Conservation (phyloP, 1,140 invertebrate species). For the Wasmannia auropunctata region DNA sequence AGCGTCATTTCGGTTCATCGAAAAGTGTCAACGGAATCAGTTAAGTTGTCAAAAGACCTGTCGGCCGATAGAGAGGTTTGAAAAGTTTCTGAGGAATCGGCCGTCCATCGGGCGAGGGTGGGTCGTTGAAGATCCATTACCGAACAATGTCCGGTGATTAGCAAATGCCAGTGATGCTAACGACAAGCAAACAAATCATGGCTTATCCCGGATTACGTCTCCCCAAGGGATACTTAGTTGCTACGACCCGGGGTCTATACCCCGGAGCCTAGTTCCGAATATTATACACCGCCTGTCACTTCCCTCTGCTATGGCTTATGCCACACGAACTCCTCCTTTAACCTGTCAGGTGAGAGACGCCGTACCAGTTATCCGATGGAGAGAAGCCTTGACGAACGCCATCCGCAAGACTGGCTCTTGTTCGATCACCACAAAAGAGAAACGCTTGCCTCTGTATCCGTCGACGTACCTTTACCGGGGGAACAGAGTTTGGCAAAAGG, state of each 20-base stretch:
- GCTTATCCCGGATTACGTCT: constrained; percentile 79
- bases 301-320: constrained; percentile 70
- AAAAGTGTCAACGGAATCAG: constrained; percentile 44
- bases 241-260: constrained; percentile 56
- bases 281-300: constrained; percentile 76
- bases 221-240: constrained; percentile 76
- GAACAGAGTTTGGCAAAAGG: constrained; percentile 49
- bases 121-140: constrained; percentile 79
- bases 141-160: constrained; percentile 79
- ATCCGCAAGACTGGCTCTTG: constrained; percentile 46
- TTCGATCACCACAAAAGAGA: constrained; percentile 53
- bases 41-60: neutral
- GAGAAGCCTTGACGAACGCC: constrained; percentile 23
- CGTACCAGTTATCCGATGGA: constrained; percentile 37
- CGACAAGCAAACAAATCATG: constrained; percentile 82
- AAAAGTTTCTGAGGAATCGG: constrained; percentile 64
- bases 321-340: constrained; percentile 61
- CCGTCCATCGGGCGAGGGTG: constrained; percentile 65
- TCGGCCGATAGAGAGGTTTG: constrained; percentile 5
- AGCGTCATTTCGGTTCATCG: neutral
- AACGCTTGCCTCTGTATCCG: constrained; percentile 46
- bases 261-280: constrained; percentile 66
- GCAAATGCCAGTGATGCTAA: constrained; percentile 75
- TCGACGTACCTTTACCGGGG: constrained; percentile 42
- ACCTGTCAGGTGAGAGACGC: constrained; percentile 66